Evolutionary conservation across 2,888 invertebrate genomes (phyloP).

Genomic region (Synergus laeviventris): DNA sequence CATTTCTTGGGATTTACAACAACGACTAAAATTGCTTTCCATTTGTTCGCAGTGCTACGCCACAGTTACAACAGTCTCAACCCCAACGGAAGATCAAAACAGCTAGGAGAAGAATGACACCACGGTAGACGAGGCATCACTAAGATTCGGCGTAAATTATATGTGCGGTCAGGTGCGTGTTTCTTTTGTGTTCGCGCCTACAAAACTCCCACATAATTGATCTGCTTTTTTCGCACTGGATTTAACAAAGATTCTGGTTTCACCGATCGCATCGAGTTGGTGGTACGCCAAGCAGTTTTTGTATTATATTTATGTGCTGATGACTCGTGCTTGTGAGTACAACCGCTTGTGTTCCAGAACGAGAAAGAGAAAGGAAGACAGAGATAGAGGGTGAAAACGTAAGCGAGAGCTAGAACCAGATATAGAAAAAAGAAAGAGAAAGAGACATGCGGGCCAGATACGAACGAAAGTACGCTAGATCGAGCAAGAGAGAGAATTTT

Average conservation of each 20-base stretch:
- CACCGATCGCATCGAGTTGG: constrained; percentile 58
- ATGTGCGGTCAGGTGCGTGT: constrained; percentile 31
- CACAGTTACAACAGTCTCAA: constrained; percentile 47
- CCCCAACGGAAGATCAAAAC: constrained; percentile 75
- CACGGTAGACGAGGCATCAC: constrained; percentile 55
- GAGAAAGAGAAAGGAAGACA: constrained; percentile 41
- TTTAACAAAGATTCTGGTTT: constrained; percentile 50
- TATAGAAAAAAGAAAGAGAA: neutral
- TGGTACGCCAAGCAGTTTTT: constrained; percentile 66
- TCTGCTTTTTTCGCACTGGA: neutral
- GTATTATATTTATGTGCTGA: constrained; percentile 63
- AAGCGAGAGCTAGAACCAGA: constrained; percentile 23
- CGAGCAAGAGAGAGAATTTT: constrained; percentile 55
- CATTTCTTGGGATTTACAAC: neutral
- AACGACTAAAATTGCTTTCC: neutral
- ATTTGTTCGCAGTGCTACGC: constrained; percentile 46
- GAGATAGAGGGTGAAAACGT: neutral
- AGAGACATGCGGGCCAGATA: constrained; percentile 14
- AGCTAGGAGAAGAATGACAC: constrained; percentile 75
- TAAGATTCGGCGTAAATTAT: neutral
- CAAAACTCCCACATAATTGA: constrained; percentile 1
- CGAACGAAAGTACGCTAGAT: constrained; percentile 28
- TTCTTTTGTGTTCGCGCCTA: constrained; percentile 8
- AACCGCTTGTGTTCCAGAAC: constrained; percentile 67
- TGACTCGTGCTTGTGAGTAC: constrained; percentile 66